Conservation (phyloP, 2,888 invertebrate species). For the Gisinianus flammeolus region DNA sequence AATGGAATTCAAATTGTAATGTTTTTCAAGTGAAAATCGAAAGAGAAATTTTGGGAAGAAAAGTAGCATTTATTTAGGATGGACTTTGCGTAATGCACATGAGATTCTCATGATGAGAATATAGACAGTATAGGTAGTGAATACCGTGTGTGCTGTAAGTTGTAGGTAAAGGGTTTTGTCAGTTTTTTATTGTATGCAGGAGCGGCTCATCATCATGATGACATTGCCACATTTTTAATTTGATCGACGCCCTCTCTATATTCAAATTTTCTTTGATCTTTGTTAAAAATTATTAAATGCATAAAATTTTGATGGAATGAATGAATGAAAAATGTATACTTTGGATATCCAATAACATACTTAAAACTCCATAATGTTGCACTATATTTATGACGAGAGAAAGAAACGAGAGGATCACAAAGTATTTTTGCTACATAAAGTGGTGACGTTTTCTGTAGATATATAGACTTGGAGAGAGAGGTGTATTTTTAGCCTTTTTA, state of each 20-base stretch:
- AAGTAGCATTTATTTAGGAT: slow-evolving; percentile 10
- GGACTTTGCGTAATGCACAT: too few relatives aligned
- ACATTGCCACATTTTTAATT: slow-evolving; percentile 18
- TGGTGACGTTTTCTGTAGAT: too few relatives aligned
- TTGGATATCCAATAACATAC: too few relatives aligned
- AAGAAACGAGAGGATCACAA: too few relatives aligned
- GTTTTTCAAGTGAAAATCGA: neutral
- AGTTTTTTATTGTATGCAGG: slow-evolving; percentile 14
- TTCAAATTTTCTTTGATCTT: neutral
- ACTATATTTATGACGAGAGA: too few relatives aligned
- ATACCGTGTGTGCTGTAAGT: too few relatives aligned
- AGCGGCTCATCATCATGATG: slow-evolving; percentile 25
- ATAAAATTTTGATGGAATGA: too few relatives aligned
- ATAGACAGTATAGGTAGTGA: too few relatives aligned
- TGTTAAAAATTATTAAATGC: neutral
- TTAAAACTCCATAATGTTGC: too few relatives aligned
- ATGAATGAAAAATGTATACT: too few relatives aligned
- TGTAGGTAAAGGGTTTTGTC: slow-evolving; percentile 4
- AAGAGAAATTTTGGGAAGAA: neutral
- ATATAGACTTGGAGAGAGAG: neutral
- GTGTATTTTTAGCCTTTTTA: neutral
- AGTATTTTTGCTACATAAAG: too few relatives aligned
- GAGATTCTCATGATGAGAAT: too few relatives aligned
- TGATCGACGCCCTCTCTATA: slow-evolving; percentile 24
- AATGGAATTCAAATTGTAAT: neutral